phyloP scores from a whole-genome alignment of 2,888 invertebrate species.

The Drosophila histrio region DNA sequence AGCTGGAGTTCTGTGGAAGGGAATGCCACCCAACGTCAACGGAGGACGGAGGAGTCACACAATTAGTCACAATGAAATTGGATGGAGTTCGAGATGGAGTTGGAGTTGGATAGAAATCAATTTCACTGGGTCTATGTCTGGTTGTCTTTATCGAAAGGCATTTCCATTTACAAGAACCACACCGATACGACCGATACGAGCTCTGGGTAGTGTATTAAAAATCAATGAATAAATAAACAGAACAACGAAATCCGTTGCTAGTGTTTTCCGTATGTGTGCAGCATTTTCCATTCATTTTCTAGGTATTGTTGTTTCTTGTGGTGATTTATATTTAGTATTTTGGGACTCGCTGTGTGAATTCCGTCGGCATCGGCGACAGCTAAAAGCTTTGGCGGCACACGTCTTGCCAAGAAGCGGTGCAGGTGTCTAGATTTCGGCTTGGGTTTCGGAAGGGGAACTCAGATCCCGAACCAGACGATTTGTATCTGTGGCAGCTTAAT shows the following conservation, averaged over 20 bases:
- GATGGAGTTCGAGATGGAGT: not conserved
- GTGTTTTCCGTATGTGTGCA: constrained; percentile 35
- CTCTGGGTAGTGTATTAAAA: constrained; percentile 66
- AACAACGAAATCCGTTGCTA: constrained; percentile 32
- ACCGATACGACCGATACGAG: constrained; percentile 9
- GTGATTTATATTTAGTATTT: constrained; percentile 74
- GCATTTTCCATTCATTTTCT: constrained; percentile 37
- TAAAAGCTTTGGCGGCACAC: constrained; percentile 77
- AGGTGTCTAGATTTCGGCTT: constrained; percentile 2
- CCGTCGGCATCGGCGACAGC: constrained; percentile 59
- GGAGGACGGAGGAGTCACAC: constrained; percentile 41
- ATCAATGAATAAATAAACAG: constrained; percentile 75
- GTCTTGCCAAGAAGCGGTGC: constrained; percentile 35
- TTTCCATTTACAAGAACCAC: constrained; percentile 68
- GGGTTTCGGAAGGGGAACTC: not conserved
- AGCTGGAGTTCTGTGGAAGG: constrained; percentile 64
- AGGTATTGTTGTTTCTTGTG: constrained; percentile 41
- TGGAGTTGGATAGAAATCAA: constrained; percentile 42
- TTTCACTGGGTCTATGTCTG: constrained; percentile 38
- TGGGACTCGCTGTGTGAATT: constrained; percentile 64
- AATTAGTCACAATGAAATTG: constrained; percentile 66
- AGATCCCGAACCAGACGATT: not conserved
- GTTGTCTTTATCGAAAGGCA: constrained; percentile 63
- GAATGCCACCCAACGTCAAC: constrained; percentile 61
- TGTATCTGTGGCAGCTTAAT: constrained; percentile 13